Evolutionary conservation across 2,888 invertebrate genomes (phyloP), one percentile per base, ranked within the genome.

Genomic region (Tachina lurida): DNA sequence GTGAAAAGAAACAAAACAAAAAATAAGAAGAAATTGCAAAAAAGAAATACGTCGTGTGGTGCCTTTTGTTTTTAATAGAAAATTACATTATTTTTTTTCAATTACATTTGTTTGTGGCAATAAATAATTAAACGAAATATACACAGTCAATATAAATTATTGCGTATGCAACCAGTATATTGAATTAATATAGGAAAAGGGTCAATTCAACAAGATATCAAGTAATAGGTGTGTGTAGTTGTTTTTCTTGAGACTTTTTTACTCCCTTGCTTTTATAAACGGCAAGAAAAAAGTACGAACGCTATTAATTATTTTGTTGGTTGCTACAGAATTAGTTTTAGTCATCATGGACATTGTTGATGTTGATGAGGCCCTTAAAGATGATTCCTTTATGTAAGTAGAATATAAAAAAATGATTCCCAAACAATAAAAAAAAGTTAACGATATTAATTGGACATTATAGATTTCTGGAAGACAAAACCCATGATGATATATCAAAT

Each of bases 351-450:
- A 92, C 90, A 92, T 92, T 88, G 88, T 92, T 87, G 92, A 92
- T 83, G 92, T 92, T 86, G 92, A 92, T 88, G 92, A 92, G 88
- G 92, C 90, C 47, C 89, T 92, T 45, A 92, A 92, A 89, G 92
- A 92, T 91, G 92, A 92, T 91, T 92, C 92, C 88, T 92, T 92
- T 89, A 92, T 91, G 92, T 92, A 89, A 90, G 91, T 89, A 78
- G 7, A 62, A 60, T 22, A 39, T 62, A 4, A 67, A 19, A n/a
- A 1, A 31, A 31, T 31, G 10, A 45, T 65, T 19, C 10, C 4
- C 19, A 22, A 12, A 56, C 5, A 65, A 65, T 52, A 22, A 65
- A 70, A 62, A 15, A 10, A 87, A 79, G 71, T 31, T 15, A 13
- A 31, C 31, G 31, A 31, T 31, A 80, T 63, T 73, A 80, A 68